Percentiles rank a stretch among this genome's conserved stretches.
Evolutionary conservation across 2,888 invertebrate species (phyloP).

Genomic region (Drosophila silvestris): DNA sequence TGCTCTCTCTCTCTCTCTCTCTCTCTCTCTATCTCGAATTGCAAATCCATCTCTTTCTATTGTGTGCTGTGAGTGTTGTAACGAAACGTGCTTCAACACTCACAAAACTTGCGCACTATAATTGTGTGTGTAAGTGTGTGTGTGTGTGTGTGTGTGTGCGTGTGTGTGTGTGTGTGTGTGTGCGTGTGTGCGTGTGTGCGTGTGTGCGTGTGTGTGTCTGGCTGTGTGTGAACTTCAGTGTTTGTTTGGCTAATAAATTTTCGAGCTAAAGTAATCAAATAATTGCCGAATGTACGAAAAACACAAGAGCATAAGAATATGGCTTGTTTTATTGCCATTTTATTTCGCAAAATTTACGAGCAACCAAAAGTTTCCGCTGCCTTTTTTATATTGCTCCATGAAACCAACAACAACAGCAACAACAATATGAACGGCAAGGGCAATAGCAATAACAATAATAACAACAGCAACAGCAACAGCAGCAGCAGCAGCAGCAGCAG

Average conservation of each 20-base stretch:
- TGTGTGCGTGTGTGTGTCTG: slow-evolving; percentile 16
- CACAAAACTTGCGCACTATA: slow-evolving; percentile 25
- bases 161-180: not conserved
- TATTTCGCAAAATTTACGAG: slow-evolving; percentile 78
- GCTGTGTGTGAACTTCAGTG: slow-evolving; percentile 68
- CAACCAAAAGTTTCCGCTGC: slow-evolving; percentile 69
- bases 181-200: slow-evolving; percentile 15
- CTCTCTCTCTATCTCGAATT: not conserved
- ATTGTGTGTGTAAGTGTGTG: not conserved
- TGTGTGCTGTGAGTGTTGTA: slow-evolving; percentile 10
- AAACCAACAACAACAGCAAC: slow-evolving; percentile 36
- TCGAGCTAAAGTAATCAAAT: slow-evolving; percentile 76
- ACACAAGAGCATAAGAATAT: slow-evolving; percentile 65
- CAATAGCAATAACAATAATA: slow-evolving; percentile 28
- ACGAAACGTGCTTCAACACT: slow-evolving; percentile 59
- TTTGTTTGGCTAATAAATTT: slow-evolving; percentile 77
- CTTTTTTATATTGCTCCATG: slow-evolving; percentile 44
- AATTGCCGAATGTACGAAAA: slow-evolving; percentile 78
- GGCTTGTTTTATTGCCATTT: slow-evolving; percentile 76
- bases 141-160: no score
- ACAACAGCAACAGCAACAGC: slow-evolving; percentile 34
- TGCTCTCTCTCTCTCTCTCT: not conserved
- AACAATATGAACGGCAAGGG: slow-evolving; percentile 8
- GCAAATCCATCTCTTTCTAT: slow-evolving; percentile 1
- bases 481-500: slow-evolving; percentile 13